phyloP scores from a whole-genome alignment of 2,113 vertebrate genomes.

The Cinclus mexicanus region DNA sequence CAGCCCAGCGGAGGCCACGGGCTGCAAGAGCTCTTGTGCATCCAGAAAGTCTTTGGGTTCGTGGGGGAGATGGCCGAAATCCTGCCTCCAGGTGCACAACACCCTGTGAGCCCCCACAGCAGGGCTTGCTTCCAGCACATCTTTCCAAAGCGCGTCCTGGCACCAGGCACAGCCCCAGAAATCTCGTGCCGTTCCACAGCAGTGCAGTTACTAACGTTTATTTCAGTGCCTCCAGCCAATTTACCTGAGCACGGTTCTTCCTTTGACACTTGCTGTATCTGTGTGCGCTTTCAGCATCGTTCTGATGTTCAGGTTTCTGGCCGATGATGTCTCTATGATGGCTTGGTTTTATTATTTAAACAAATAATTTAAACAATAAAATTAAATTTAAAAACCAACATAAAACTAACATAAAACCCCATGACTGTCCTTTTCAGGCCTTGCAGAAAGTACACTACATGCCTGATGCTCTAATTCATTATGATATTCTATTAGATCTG shows the following conservation, averaged over 20 bases:
- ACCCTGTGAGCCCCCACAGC: neutral
- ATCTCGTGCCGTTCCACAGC: neutral
- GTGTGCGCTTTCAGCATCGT: neutral
- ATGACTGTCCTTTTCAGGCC: conserved; percentile 55
- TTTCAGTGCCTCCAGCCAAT: neutral
- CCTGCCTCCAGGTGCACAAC: accelerated
- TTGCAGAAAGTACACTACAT: conserved; percentile 37
- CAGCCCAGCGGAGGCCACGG: neutral
- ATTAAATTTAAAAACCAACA: neutral
- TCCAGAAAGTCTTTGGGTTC: neutral
- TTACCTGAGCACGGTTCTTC: neutral
- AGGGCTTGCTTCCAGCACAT: neutral
- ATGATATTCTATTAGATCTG: conserved; percentile 67
- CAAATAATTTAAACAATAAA: conserved; percentile 44
- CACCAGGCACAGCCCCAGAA: neutral
- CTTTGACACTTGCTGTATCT: neutral
- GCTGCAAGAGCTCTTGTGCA: neutral
- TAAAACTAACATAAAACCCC: neutral
- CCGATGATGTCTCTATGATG: neutral
- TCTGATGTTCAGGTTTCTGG: neutral
- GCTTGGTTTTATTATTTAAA: neutral
- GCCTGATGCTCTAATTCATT: conserved; percentile 71
- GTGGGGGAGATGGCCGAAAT: neutral
- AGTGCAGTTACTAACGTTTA: neutral
- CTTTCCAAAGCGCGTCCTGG: accelerated